Conservation (phyloP, 2,888 invertebrate species). For the Phania funesta region DNA sequence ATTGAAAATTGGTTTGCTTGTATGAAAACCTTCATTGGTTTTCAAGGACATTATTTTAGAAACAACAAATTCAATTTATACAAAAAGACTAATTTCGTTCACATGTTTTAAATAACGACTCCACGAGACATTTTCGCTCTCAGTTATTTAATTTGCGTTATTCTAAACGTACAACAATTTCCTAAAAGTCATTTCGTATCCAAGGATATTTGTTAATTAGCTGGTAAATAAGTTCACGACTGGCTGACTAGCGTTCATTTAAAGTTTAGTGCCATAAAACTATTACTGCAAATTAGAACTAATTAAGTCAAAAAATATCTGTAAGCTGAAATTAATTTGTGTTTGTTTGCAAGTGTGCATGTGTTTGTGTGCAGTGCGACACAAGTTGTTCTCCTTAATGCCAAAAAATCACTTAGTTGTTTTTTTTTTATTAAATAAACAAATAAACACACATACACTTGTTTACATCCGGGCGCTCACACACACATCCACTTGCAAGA, state of each 20-base stretch:
- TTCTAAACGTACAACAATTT: too few species aligned
- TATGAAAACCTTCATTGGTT: too few species aligned
- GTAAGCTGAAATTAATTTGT: slow-evolving; percentile 31
- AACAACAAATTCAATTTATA: too few species aligned
- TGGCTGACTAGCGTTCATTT: slow-evolving; percentile 6
- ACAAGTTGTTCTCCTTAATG: slow-evolving; percentile 11
- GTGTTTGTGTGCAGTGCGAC: neutral
- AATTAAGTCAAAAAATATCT: slow-evolving; percentile 53
- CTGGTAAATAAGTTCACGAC: slow-evolving; percentile 12
- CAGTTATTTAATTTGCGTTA: too few species aligned
- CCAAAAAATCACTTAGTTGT: slow-evolving; percentile 20
- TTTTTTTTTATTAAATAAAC: slow-evolving; percentile 5
- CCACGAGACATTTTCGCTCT: too few species aligned
- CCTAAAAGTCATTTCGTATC: slow-evolving; percentile 9
- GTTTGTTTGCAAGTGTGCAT: neutral
- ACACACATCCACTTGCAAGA: neutral
- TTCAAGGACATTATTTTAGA: too few species aligned
- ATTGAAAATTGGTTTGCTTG: too few species aligned
- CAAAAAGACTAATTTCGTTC: too few species aligned
- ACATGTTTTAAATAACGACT: too few species aligned
- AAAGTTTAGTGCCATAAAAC: slow-evolving; percentile 27
- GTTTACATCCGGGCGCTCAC: neutral
- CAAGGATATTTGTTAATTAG: slow-evolving; percentile 38
- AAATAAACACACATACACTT: neutral
- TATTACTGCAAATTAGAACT: slow-evolving; percentile 47